Base-by-base conservation (phyloP, 2,113 vertebrate species). In the Falcunculus frontatus region DNA sequence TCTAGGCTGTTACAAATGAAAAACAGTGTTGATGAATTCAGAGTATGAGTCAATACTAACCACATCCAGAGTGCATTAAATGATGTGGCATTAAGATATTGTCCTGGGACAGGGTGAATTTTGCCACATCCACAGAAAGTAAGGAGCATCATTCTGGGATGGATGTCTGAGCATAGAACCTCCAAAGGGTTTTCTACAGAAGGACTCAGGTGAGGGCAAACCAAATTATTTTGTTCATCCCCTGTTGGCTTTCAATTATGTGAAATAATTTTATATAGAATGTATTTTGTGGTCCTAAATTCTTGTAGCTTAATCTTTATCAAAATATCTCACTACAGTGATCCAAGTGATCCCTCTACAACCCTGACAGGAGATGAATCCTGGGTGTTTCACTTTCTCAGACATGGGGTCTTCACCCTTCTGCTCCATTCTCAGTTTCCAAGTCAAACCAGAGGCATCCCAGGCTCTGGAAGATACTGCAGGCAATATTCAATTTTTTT, bases 1-100 rank as follows among this genome's bases (percentile, higher is more conserved):
- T 85, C 90, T 32, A 89, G 86, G 87, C 86, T 89, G 67, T 33
- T 85, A 74, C 75, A 87, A 96, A 89, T 68, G 49, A 90, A 90
- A 93, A 94, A 42, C 33, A 69, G 57, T 46, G 25, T 56, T 94
- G 91, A 89, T 85, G 67, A 95, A 84, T 50, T 93, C 76, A 79
- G 84, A 88, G 52, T 11, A 20, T 33, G 41, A 67, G 75, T 88
- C 82, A 91, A 87, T 90, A 77, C 88, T 41, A 90, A 62, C 72
- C 82, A 85, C 52, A 95, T 85, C 67, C 74, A 63, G 78, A 77
- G 63, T 39, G 63, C 46, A 59, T 74, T 52, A 84, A 88, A 59
- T 63, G 46, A 90, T 42, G n/a, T 6, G 30, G 42, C 59, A 63
- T 57, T 62, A 47, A 67, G 89, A 32, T 57, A 50, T 4, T 77